Evolutionary conservation across 64 coral and sea anemone genomes (phyloP).

Genomic region (Stichodactyla mertensii): DNA sequence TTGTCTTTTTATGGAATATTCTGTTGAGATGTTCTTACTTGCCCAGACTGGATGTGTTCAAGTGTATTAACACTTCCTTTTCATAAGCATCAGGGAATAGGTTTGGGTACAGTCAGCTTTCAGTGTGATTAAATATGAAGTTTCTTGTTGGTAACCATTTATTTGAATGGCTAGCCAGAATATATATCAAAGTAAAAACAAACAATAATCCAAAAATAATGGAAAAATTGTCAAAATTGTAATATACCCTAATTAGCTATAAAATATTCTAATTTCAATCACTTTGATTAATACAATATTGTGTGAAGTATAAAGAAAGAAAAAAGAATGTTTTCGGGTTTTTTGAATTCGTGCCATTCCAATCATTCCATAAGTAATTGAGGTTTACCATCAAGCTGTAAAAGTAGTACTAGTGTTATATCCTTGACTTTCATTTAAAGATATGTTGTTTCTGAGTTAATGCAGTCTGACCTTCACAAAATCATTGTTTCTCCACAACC

Average conservation of each 20-base stretch:
- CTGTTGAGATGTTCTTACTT: background rate
- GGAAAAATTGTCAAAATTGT: background rate
- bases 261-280: background rate
- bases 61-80: background rate
- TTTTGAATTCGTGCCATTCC: background rate
- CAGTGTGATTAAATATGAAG: background rate
- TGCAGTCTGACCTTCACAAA: conserved; percentile 98
- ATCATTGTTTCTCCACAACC: conserved; percentile 99
- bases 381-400: background rate
- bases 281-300: background rate
- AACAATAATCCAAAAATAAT: background rate
- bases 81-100: background rate
- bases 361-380: conserved; percentile 15
- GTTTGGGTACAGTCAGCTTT: background rate
- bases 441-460: conserved; percentile 98
- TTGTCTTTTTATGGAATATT: background rate
- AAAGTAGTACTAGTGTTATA: background rate
- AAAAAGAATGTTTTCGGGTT: background rate
- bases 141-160: background rate
- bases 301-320: background rate
- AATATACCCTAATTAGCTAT: background rate
- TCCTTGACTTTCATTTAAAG: conserved; percentile 64
- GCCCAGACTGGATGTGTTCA: background rate
- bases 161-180: background rate
- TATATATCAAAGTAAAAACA: background rate